Conservation (phyloP, 2,113 vertebrate genomes). For the Calyptomena viridis region DNA sequence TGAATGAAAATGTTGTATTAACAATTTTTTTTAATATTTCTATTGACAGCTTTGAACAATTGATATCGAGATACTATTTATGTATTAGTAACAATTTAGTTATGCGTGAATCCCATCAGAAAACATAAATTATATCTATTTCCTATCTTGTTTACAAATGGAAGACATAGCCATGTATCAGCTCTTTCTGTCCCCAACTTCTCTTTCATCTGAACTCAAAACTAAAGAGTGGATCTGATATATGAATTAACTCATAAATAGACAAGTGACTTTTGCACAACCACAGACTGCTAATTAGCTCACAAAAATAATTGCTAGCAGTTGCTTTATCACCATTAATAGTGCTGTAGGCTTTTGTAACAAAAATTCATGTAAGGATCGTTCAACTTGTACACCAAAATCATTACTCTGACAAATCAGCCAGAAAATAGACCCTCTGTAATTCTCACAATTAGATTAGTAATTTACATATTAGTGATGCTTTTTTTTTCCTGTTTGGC, state of each 20-base stretch:
- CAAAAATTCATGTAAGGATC: background rate
- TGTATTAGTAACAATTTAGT: background rate
- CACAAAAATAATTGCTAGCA: background rate
- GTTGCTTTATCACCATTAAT: background rate
- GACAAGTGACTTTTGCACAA: background rate
- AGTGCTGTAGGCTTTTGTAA: background rate
- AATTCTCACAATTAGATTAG: background rate
- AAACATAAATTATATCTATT: background rate
- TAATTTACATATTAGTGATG: background rate
- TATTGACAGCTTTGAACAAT: background rate
- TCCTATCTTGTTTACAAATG: background rate
- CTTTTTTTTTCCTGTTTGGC: background rate
- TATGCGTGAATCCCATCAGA: background rate
- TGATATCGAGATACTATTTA: background rate
- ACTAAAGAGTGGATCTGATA: background rate
- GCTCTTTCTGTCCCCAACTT: background rate
- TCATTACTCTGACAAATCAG: background rate
- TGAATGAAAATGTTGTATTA: background rate
- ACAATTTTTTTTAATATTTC: background rate
- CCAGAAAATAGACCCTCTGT: background rate
- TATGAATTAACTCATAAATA: background rate
- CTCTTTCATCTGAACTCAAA: background rate
- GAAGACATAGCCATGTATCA: no score
- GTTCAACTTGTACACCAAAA: background rate
- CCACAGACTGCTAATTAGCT: background rate